phyloP scores from a whole-genome alignment of 2,888 invertebrate genomes.

The Drosophila greeni region DNA sequence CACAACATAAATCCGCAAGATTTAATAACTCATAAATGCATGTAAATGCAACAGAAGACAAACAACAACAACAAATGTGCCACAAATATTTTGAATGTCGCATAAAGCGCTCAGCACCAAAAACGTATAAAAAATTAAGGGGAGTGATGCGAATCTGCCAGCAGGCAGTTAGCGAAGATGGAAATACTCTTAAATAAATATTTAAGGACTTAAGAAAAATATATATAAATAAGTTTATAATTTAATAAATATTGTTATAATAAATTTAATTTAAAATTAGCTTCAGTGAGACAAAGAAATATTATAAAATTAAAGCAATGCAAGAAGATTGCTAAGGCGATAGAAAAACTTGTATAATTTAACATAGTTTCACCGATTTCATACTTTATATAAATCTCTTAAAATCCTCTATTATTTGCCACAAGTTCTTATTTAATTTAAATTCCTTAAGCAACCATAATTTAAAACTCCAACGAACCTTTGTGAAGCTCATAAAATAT shows the following conservation, averaged over 20 bases:
- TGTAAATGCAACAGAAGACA: constrained; percentile 56
- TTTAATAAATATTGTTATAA: background rate
- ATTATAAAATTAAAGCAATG: too few relatives aligned
- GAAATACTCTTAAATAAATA: background rate
- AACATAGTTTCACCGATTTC: too few relatives aligned
- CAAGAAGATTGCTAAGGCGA: too few relatives aligned
- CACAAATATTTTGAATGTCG: constrained; percentile 69
- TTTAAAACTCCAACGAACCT: background rate
- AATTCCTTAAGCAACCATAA: background rate
- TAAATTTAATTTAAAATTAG: background rate
- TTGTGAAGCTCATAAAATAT: constrained; percentile 16
- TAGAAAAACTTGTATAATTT: background rate
- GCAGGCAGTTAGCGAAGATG: background rate
- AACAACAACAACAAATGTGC: constrained; percentile 57
- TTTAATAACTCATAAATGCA: constrained; percentile 73
- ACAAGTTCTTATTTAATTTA: background rate
- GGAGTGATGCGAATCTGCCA: constrained; percentile 19
- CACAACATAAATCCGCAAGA: constrained; percentile 65
- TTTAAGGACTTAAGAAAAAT: background rate
- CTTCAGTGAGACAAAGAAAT: background rate
- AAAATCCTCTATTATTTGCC: too few relatives aligned
- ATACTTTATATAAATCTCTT: background rate
- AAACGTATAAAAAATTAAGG: constrained; percentile 16
- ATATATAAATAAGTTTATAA: background rate
- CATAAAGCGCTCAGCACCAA: constrained; percentile 41